These are phyloP conservation scores for Cyrtonyx montezumae DNA, from an alignment of 2,113 vertebrate genomes.

Conservation along the genomic window DNA sequence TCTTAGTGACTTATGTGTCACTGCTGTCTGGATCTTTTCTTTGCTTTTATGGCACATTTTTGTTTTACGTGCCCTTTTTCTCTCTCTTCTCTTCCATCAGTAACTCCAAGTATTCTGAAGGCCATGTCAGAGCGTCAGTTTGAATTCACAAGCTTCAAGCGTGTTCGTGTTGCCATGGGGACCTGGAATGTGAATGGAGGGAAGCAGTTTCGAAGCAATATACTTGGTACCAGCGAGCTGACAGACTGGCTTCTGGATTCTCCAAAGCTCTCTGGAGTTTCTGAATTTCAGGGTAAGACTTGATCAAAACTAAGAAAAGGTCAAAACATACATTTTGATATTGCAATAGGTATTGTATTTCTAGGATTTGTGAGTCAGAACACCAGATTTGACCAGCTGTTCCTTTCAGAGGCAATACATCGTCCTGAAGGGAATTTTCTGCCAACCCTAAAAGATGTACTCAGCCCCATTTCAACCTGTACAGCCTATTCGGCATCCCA, in stretches of 20 bases:
- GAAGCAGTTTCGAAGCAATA: slow-evolving; percentile 83
- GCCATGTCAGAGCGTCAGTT: slow-evolving; percentile 83
- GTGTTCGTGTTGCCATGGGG: slow-evolving; percentile 75
- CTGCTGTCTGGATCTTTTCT: background rate
- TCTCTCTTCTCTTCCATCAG: slow-evolving; percentile 38
- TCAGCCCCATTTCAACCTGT: background rate
- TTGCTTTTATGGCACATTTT: background rate
- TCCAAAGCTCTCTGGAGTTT: slow-evolving; percentile 68
- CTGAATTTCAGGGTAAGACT: slow-evolving; percentile 76
- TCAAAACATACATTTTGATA: background rate
- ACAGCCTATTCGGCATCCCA: background rate
- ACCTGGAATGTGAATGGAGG: slow-evolving; percentile 86
- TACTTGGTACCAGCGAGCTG: slow-evolving; percentile 78
- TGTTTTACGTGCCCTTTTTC: background rate
- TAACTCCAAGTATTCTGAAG: slow-evolving; percentile 80
- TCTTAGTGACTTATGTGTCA: background rate
- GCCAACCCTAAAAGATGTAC: background rate
- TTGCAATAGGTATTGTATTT: background rate
- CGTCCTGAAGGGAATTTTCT: background rate
- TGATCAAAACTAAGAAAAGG: background rate
- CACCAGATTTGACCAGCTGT: background rate
- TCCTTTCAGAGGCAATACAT: background rate
- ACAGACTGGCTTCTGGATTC: slow-evolving; percentile 84
- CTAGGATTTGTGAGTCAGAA: background rate
- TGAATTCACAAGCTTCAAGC: slow-evolving; percentile 81